Percentiles rank a stretch among this genome's conserved stretches.
Evolutionary conservation across 2,888 invertebrate genomes (phyloP).

Genomic region (Nudaria mundana): DNA sequence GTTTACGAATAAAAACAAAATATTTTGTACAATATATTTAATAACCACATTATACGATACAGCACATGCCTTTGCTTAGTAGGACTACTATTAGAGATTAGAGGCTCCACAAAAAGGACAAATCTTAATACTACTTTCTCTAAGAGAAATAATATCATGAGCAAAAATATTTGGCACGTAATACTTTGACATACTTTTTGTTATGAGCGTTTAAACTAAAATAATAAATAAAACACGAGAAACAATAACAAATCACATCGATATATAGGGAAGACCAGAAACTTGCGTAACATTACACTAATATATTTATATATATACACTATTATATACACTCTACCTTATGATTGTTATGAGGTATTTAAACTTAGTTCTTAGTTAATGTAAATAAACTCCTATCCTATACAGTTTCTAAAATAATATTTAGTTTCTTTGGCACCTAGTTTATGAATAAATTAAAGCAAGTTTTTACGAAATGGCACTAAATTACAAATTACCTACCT

Average conservation of each 20-base stretch:
- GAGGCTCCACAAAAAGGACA: slow-evolving; percentile 5
- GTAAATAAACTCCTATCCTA: too few species aligned
- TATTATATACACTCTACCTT: slow-evolving; percentile 12
- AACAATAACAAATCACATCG: slow-evolving; percentile 8
- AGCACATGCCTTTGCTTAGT: slow-evolving; percentile 23
- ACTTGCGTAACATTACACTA: slow-evolving; percentile 1
- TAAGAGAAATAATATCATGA: slow-evolving; percentile 30
- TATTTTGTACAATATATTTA: slow-evolving; percentile 29
- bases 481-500: background rate
- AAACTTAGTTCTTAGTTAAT: slow-evolving; percentile 11
- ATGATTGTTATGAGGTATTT: slow-evolving; percentile 24
- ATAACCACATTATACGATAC: slow-evolving; percentile 32
- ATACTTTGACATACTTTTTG: slow-evolving; percentile 24
- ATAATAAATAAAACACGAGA: slow-evolving; percentile 9
- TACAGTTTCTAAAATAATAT: slow-evolving; percentile 16
- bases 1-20: slow-evolving; percentile 36
- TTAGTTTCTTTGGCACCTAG: slow-evolving; percentile 13
- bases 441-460: slow-evolving; percentile 22
- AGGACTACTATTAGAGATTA: slow-evolving; percentile 12
- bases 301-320: too few species aligned
- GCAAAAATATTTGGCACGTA: slow-evolving; percentile 33
- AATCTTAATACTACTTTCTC: slow-evolving; percentile 18
- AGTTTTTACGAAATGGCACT: slow-evolving; percentile 5
- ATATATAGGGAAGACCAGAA: slow-evolving; percentile 27
- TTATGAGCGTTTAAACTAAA: slow-evolving; percentile 2